Base-by-base conservation (phyloP, 2,113 vertebrate species). In the Takifugu flavidus region DNA sequence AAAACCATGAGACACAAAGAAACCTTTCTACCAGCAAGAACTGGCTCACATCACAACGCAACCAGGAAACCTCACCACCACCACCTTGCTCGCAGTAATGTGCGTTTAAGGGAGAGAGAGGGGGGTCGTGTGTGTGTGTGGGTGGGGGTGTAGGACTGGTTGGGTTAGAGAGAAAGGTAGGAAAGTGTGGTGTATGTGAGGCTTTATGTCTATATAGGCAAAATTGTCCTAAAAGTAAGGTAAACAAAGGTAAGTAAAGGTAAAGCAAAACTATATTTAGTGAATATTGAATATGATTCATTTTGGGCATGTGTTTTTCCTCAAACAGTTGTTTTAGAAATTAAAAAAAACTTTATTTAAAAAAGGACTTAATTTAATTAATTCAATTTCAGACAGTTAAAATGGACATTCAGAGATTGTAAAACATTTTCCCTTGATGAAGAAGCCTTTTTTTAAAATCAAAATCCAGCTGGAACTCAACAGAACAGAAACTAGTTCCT, bases 21-120 rank as follows among this genome's bases (percentile, higher is more conserved):
- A 56, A 62, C 54, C 81, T 86, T 87, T 87, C 78, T 81, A 66
- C 70, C 62, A 70, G 78, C 28, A 0, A 65, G 82, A 56, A 58
- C 58, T 42, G 61, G 73, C 74, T 87, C 77, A 72, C 79, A 74
- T 87, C 84, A 85, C 79, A 72, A 85, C 82, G 80, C 70, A 73
- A 64, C 80, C 82, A 82, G 85, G 82, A 89, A 85, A 83, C 85
- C 80, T 74, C 75, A 67, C 73, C 79, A 70, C 53, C 67, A 34
- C 83, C 75, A 72, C 59, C 70, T 61, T 70, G 31, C 80, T 78
- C 72, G 28, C 14, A 53, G 10, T 60, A 42, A 56, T 6, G 12
- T 66, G 10, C 55, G 31, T 68, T 20, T 20, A 20, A 20, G 20
- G 20, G 20, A 20, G 20, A 20, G 20, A 20, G 20, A 20, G 20